phyloP scores from a whole-genome alignment of 2,797 vertebrate genomes.

The Neopelma chrysocephalum region DNA sequence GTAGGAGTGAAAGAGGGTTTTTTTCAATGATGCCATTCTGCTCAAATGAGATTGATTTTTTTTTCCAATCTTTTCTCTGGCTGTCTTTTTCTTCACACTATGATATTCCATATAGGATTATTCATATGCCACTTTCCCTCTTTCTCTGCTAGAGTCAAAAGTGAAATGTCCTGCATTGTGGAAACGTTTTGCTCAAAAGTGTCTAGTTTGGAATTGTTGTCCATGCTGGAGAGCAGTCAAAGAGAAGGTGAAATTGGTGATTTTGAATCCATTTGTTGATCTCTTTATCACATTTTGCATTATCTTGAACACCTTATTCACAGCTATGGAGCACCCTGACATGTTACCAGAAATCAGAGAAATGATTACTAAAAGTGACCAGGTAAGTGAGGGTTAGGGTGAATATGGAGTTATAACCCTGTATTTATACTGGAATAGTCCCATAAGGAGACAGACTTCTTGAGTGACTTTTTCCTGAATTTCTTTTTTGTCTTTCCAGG shows the following conservation, averaged over 20 bases:
- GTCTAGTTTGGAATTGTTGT: constrained; percentile 88
- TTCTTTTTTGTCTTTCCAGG: constrained; percentile 37
- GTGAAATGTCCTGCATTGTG: constrained; percentile 82
- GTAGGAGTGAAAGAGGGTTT: neutral
- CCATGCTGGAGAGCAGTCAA: constrained; percentile 85
- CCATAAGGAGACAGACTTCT: neutral
- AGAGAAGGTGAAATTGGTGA: constrained; percentile 78
- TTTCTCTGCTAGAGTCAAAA: constrained; percentile 79
- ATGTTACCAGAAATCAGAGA: constrained; percentile 55
- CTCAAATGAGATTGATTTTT: neutral
- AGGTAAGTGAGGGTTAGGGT: constrained; percentile 70
- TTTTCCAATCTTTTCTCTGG: neutral
- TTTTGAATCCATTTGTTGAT: constrained; percentile 90
- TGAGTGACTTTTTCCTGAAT: neutral
- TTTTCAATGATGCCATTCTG: neutral
- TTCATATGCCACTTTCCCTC: neutral
- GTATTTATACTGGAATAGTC: neutral
- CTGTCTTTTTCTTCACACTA: neutral
- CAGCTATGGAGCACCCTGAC: constrained; percentile 86
- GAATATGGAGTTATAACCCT: neutral
- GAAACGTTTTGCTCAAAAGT: constrained; percentile 78
- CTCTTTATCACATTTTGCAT: constrained; percentile 89
- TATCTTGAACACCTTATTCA: constrained; percentile 88
- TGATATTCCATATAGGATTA: neutral
- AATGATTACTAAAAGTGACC: constrained; percentile 82